These are phyloP conservation scores for Uloborus diversus DNA, from an alignment of 1,140 invertebrate species.

Conservation along the genomic window DNA sequence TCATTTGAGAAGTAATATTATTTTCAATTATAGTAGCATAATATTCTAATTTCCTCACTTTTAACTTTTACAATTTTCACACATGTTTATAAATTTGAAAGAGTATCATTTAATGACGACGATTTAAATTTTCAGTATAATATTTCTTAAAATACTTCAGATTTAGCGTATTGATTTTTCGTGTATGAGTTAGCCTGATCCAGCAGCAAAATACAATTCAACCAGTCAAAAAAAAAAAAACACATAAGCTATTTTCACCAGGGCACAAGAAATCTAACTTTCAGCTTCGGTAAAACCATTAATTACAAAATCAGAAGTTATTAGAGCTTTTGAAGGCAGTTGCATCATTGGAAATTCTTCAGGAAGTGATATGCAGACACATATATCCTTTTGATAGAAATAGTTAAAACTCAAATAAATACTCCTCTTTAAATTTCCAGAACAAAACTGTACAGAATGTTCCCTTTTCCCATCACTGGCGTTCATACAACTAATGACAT, in stretches of 20 bases:
- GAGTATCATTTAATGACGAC: too few species aligned
- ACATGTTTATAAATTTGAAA: too few species aligned
- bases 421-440: neutral
- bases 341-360: neutral
- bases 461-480: too few species aligned
- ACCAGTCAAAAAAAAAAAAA: neutral
- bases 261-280: neutral
- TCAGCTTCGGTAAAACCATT: neutral
- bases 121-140: too few species aligned
- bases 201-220: too few species aligned
- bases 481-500: constrained; percentile 33
- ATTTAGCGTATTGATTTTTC: too few species aligned
- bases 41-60: too few species aligned
- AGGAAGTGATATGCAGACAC: neutral
- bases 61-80: too few species aligned
- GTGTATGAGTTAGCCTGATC: too few species aligned
- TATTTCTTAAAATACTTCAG: too few species aligned
- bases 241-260: neutral
- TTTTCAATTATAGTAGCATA: too few species aligned
- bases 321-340: neutral
- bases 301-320: neutral
- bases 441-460: neutral
- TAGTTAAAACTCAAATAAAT: constrained; percentile 15
- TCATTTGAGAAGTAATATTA: too few species aligned
- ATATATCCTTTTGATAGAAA: constrained; percentile 19